Evolutionary conservation across 2,797 vertebrate genomes (phyloP).

Genomic region (Nasua narica): DNA sequence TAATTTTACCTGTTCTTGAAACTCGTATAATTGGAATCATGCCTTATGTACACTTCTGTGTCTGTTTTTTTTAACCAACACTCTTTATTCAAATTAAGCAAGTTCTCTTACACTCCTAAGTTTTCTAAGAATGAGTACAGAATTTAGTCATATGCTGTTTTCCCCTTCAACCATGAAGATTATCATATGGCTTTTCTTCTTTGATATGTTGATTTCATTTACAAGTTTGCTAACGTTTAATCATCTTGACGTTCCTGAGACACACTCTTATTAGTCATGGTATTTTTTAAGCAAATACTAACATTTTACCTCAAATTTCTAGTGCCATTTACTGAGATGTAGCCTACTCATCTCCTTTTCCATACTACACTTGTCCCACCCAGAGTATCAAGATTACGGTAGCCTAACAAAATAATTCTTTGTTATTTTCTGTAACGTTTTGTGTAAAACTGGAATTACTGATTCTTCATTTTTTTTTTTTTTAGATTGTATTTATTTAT

Average conservation of each 20-base stretch:
- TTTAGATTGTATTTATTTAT: background rate
- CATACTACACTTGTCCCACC: background rate
- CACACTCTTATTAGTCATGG: background rate
- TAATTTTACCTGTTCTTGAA: background rate
- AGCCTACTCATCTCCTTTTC: background rate
- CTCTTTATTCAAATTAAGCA: background rate
- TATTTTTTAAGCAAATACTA: slow-evolving; percentile 29
- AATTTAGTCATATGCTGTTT: background rate
- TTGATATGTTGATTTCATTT: slow-evolving; percentile 31
- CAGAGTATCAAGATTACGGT: background rate
- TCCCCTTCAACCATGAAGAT: background rate
- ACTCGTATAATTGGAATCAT: background rate
- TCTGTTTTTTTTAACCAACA: background rate
- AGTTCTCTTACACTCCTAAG: background rate
- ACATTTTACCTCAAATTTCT: slow-evolving; percentile 18
- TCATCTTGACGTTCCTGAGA: slow-evolving; percentile 9
- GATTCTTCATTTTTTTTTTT: background rate
- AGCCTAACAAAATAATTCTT: background rate
- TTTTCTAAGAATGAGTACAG: slow-evolving; percentile 11
- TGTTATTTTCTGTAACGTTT: background rate
- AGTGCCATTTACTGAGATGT: background rate
- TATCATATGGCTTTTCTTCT: background rate
- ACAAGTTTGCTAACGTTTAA: slow-evolving; percentile 39
- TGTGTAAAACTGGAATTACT: background rate
- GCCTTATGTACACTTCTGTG: background rate